Conservation (phyloP, 2,888 invertebrate genomes). For the Ornithoptera priamus region DNA sequence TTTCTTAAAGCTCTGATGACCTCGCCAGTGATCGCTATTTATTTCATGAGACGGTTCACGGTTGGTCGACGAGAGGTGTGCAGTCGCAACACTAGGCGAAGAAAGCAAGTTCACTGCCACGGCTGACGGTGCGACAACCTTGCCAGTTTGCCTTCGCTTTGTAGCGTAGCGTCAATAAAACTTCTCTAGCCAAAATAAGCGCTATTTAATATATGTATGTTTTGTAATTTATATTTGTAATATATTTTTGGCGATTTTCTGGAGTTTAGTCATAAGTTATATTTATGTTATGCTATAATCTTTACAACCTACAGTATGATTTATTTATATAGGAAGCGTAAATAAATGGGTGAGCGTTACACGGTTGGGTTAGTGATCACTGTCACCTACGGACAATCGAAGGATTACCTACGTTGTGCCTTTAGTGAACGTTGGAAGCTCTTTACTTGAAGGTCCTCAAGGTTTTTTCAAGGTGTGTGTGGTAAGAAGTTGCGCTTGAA, state of each 20-base stretch:
- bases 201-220: constrained; percentile 2
- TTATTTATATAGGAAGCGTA: too few species aligned
- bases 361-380: too few species aligned
- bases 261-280: too few species aligned
- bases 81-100: constrained; percentile 50
- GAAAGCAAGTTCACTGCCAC: constrained; percentile 80
- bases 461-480: too few species aligned
- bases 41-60: constrained; percentile 47
- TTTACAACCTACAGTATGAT: too few species aligned
- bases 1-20: constrained; percentile 15
- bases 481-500: too few species aligned
- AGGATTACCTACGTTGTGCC: too few species aligned
- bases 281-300: too few species aligned
- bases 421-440: too few species aligned
- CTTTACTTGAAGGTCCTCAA: too few species aligned
- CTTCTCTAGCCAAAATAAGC: constrained; percentile 37
- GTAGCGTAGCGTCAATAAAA: constrained; percentile 34
- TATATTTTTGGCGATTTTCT: not conserved
- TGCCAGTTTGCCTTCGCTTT: constrained; percentile 45
- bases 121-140: constrained; percentile 74
- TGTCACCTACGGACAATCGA: too few species aligned
- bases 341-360: too few species aligned
- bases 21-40: constrained; percentile 16
- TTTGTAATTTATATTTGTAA: not conserved
- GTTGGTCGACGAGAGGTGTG: constrained; percentile 53